phyloP scores from a whole-genome alignment of 1,140 invertebrate species.

The Musca domestica region DNA sequence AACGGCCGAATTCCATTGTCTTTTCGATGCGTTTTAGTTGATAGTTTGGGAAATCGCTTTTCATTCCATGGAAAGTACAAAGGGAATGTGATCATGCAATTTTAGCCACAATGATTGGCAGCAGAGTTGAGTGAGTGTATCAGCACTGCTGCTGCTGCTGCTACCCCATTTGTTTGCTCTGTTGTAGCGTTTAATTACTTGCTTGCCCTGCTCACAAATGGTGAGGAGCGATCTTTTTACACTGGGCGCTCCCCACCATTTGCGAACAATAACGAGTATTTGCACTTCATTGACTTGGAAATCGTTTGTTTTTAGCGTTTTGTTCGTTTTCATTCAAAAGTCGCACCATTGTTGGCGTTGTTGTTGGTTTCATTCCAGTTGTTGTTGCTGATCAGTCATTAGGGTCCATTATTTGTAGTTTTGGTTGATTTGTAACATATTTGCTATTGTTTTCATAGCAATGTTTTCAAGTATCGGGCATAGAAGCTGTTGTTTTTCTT shows the following conservation, averaged over 20 bases:
- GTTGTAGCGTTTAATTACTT: not conserved
- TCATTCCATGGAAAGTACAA: too few species aligned
- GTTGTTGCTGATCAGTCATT: slow-evolving; percentile 8
- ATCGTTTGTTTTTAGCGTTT: not conserved
- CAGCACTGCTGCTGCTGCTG: not conserved
- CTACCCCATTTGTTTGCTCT: not conserved
- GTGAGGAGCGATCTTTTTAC: not conserved
- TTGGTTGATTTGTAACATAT: slow-evolving; percentile 7
- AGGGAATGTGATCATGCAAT: too few species aligned
- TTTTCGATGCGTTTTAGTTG: too few species aligned
- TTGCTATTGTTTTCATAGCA: not conserved
- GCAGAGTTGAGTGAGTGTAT: too few species aligned
- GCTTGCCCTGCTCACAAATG: not conserved
- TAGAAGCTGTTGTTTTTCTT: not conserved
- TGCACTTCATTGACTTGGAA: slow-evolving; percentile 13
- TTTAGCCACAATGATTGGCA: too few species aligned
- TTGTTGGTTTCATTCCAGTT: not conserved
- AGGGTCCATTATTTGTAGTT: slow-evolving; percentile 13
- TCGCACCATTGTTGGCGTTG: not conserved
- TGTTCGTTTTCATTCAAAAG: not conserved
- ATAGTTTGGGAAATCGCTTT: too few species aligned
- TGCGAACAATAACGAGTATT: not conserved
- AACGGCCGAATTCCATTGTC: too few species aligned
- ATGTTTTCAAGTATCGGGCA: too few species aligned
- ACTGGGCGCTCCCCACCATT: not conserved